A percentile compares a stretch with the other conserved stretches of the same genome.
These are phyloP conservation scores for Drosophila pectinifera DNA, from an alignment of 1,140 invertebrate genomes.

Conservation along the genomic window DNA sequence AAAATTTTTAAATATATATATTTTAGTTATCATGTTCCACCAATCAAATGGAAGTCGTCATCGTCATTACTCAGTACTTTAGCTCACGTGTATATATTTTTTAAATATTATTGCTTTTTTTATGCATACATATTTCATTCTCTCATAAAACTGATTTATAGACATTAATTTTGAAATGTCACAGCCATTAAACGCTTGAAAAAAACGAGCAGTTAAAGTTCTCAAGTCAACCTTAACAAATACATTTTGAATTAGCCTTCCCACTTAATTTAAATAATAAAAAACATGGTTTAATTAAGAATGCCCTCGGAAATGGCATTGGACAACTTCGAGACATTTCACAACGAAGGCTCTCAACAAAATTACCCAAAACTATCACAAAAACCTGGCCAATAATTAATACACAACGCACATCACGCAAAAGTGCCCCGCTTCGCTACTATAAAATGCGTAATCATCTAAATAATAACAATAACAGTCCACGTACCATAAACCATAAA, in stretches of 20 bases:
- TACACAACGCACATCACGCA: constrained; percentile 64
- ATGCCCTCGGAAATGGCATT: constrained; percentile 33
- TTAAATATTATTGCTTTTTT: too few relatives aligned
- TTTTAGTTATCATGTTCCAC: too few relatives aligned
- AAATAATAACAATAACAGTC: constrained; percentile 59
- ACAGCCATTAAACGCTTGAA: background rate
- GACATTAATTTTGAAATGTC: too few relatives aligned
- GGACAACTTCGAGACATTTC: constrained; percentile 41
- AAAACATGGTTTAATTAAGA: constrained; percentile 25
- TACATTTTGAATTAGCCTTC: background rate
- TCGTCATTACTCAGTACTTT: too few relatives aligned
- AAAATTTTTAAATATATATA: too few relatives aligned
- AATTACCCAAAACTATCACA: constrained; percentile 19
- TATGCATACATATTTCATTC: too few relatives aligned
- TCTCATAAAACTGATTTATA: too few relatives aligned
- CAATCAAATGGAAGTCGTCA: too few relatives aligned
- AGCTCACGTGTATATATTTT: too few relatives aligned
- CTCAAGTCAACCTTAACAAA: background rate
- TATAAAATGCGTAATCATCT: constrained; percentile 67
- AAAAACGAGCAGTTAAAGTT: too few relatives aligned
- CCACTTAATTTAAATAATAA: background rate
- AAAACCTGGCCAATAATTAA: constrained; percentile 50
- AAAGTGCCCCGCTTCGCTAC: constrained; percentile 34
- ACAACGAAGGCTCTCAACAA: constrained; percentile 26
- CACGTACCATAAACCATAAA: constrained; percentile 54